Conservation (phyloP, 2,797 vertebrate genomes). For the Microcaecilia unicolor region DNA sequence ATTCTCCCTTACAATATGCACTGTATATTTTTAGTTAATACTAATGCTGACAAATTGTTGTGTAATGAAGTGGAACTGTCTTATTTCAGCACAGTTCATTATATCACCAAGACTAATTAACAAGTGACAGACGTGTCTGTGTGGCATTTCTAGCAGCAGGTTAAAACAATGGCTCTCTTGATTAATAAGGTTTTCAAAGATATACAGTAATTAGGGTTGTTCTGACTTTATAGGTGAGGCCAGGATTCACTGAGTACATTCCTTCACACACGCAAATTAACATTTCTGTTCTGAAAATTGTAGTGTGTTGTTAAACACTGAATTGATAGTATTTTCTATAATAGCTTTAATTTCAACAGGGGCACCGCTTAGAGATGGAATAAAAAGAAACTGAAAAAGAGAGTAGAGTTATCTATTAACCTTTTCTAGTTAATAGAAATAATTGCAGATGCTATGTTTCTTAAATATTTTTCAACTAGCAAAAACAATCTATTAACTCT, state of each 20-base stretch:
- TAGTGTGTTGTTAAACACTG: too few species aligned
- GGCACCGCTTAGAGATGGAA: too few species aligned
- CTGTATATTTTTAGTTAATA: slow-evolving; percentile 1
- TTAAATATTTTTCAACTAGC: too few species aligned
- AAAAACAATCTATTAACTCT: too few species aligned
- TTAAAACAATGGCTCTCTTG: background rate
- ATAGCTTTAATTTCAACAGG: too few species aligned
- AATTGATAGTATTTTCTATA: too few species aligned
- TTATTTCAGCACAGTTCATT: slow-evolving; percentile 5
- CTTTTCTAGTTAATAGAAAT: too few species aligned
- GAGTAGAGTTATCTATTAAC: too few species aligned
- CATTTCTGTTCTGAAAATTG: too few species aligned
- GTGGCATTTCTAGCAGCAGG: background rate
- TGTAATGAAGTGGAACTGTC: slow-evolving; percentile 8
- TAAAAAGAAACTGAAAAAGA: too few species aligned
- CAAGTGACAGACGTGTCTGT: background rate
- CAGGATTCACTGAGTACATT: background rate
- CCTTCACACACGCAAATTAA: background rate
- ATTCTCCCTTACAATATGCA: slow-evolving; percentile 1
- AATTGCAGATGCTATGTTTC: too few species aligned
- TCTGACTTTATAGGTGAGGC: background rate
- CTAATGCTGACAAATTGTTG: slow-evolving; percentile 1
- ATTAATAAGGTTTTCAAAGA: slow-evolving; percentile 3
- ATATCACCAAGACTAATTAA: slow-evolving; percentile 1
- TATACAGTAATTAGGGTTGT: background rate